phyloP scores from a whole-genome alignment of 2,797 vertebrate species.

The Gambelia wislizenii region DNA sequence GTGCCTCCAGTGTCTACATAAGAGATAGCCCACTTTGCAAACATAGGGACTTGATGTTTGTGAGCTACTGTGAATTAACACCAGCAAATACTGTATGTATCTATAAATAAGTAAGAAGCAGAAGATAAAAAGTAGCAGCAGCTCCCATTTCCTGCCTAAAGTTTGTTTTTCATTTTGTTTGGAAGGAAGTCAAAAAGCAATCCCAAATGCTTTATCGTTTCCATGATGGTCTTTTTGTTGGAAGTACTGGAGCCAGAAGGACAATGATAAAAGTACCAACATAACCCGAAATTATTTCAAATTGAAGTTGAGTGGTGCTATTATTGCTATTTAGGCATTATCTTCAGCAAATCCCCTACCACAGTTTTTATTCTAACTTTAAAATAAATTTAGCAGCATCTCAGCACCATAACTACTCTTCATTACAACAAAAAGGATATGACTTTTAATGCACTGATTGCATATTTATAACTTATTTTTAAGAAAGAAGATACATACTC shows the following conservation, averaged over 20 bases:
- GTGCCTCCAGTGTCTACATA: not conserved
- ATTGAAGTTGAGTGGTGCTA: slow-evolving; percentile 57
- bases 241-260: slow-evolving; percentile 10
- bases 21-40: not conserved
- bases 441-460: slow-evolving; percentile 58
- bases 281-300: slow-evolving; percentile 33
- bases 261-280: slow-evolving; percentile 55
- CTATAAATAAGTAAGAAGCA: not conserved
- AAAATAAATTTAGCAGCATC: slow-evolving; percentile 62
- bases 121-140: not conserved
- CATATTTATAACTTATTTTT: slow-evolving; percentile 66
- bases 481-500: slow-evolving; percentile 47
- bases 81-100: not conserved
- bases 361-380: slow-evolving; percentile 67
- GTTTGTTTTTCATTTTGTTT: slow-evolving; percentile 42
- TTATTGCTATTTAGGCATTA: slow-evolving; percentile 49
- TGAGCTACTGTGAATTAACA: not conserved
- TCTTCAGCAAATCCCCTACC: slow-evolving; percentile 54
- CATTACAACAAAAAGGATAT: slow-evolving; percentile 67
- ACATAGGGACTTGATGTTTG: not conserved
- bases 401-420: slow-evolving; percentile 58
- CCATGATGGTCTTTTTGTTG: slow-evolving; percentile 25
- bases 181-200: slow-evolving; percentile 55
- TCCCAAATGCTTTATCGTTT: not conserved
- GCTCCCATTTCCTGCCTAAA: slow-evolving; percentile 10